Evolutionary conservation across 23 tunicate genomes (phyloP).

Genomic region (Phallusia fumigata): DNA sequence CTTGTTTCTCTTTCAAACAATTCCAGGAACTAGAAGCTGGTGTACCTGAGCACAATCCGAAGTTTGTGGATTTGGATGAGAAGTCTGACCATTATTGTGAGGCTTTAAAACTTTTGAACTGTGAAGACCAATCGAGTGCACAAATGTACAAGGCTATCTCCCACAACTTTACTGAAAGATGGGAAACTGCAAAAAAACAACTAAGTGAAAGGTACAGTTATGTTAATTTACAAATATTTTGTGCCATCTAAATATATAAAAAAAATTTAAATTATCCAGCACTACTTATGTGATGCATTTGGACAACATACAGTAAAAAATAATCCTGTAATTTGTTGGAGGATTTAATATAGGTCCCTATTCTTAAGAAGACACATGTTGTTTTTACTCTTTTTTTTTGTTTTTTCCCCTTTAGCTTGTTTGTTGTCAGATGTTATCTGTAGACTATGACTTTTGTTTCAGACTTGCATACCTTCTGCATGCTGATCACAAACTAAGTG

Average conservation of each 20-base stretch:
- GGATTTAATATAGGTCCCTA: too few species aligned
- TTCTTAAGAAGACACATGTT: too few species aligned
- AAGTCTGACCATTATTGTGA: conserved; percentile 25
- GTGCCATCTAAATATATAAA: background rate
- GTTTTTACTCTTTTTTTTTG: too few species aligned
- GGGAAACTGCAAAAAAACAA: conserved; percentile 72
- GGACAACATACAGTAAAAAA: too few species aligned
- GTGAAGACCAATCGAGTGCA: conserved; percentile 27
- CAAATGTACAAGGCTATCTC: conserved; percentile 32
- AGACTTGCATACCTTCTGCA: conserved; percentile 46
- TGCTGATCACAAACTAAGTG: conserved; percentile 45
- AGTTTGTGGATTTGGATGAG: conserved; percentile 41
- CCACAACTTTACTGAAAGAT: conserved; percentile 51
- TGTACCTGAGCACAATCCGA: conserved; percentile 58
- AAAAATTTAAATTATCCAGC: too few species aligned
- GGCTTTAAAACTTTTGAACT: conserved; percentile 8
- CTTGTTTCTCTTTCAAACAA: background rate
- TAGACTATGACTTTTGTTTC: background rate
- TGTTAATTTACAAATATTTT: background rate
- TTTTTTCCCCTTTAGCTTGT: too few species aligned
- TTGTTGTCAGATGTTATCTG: too few species aligned
- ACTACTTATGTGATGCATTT: too few species aligned
- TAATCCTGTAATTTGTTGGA: too few species aligned
- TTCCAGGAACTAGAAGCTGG: conserved; percentile 62
- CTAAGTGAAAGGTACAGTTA: conserved; percentile 56